Conservation (phyloP, 2,888 invertebrate genomes). For the Zhengitettix transpicula region DNA sequence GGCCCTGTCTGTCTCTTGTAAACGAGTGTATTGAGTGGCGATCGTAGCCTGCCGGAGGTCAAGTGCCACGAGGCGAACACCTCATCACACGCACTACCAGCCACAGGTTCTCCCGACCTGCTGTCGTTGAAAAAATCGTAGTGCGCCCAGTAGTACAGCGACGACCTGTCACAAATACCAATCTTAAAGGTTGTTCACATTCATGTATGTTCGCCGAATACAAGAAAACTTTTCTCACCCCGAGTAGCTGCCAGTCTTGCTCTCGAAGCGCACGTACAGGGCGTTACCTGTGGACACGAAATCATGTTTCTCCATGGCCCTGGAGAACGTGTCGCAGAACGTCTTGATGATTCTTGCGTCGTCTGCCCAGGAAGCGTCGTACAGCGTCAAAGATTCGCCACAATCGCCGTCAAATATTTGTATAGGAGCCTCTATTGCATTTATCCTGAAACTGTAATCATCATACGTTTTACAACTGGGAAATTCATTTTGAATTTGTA, state of each 20-base stretch:
- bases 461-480: no score
- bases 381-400: conserved; percentile 76
- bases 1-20: conserved; percentile 65
- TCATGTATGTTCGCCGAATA: no score
- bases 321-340: conserved; percentile 85
- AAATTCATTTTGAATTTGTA: no score
- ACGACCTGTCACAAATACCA: conserved; percentile 39
- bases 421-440: conserved; percentile 77
- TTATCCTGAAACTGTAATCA: conserved; percentile 59
- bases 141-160: conserved; percentile 85
- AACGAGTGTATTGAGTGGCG: conserved; percentile 72
- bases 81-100: conserved; percentile 71
- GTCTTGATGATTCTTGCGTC: conserved; percentile 83
- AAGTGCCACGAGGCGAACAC: conserved; percentile 74
- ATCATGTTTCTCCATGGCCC: conserved; percentile 85
- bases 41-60: conserved; percentile 55
- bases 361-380: conserved; percentile 75
- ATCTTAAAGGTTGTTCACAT: no score
- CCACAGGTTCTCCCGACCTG: conserved; percentile 65
- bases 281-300: conserved; percentile 79
- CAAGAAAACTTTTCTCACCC: conserved; percentile 36
- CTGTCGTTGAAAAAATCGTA: conserved; percentile 89
- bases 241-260: conserved; percentile 82
- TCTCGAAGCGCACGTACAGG: conserved; percentile 75
- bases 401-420: conserved; percentile 75